phyloP scores from a whole-genome alignment of 2,797 vertebrate genomes.

The Acanthurus lineatus region DNA sequence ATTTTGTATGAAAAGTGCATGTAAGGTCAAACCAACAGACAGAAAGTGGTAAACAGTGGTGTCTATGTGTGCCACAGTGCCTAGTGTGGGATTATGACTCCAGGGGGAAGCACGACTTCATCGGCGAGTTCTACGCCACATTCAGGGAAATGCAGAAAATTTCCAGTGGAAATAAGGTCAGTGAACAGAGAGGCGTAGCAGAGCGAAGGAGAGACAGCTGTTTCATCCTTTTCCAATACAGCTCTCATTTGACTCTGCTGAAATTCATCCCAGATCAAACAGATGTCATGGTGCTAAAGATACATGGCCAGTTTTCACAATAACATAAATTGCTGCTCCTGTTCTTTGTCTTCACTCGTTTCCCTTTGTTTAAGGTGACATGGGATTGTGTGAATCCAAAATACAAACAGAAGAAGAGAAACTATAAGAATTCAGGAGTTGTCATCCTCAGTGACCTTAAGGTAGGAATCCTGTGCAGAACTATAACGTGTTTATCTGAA shows the following conservation, averaged over 20 bases:
- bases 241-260: slow-evolving; percentile 43
- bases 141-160: slow-evolving; percentile 96
- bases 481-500: background rate
- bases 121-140: slow-evolving; percentile 95
- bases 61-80: slow-evolving; percentile 82
- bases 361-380: slow-evolving; percentile 85
- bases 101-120: slow-evolving; percentile 96
- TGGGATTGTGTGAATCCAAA: slow-evolving; percentile 98
- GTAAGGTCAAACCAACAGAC: background rate
- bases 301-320: slow-evolving; percentile 18
- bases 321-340: slow-evolving; percentile 30
- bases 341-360: background rate
- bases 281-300: slow-evolving; percentile 42
- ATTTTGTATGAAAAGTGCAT: slow-evolving; percentile 3
- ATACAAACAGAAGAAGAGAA: slow-evolving; percentile 95
- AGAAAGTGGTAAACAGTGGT: slow-evolving; percentile 35
- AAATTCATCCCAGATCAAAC: slow-evolving; percentile 50
- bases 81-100: slow-evolving; percentile 98
- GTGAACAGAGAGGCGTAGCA: slow-evolving; percentile 59
- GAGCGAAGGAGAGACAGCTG: slow-evolving; percentile 46
- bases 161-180: slow-evolving; percentile 90
- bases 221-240: slow-evolving; percentile 60
- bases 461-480: slow-evolving; percentile 79
- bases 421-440: slow-evolving; percentile 95
- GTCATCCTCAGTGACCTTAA: slow-evolving; percentile 94